Conservation (phyloP, 1,140 invertebrate genomes). For the Dreissena polymorpha region DNA sequence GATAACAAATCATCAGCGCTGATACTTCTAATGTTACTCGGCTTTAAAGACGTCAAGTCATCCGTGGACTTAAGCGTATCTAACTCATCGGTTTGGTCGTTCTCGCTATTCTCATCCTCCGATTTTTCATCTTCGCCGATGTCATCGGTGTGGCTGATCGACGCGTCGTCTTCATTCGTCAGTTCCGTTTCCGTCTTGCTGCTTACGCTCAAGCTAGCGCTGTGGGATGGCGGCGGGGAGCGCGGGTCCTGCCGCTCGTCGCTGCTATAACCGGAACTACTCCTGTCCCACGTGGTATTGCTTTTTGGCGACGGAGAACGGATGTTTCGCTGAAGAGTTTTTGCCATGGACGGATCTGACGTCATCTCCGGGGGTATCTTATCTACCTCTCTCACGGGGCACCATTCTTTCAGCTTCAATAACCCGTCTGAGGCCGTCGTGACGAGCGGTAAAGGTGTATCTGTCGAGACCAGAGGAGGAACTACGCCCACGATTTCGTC, state of each 20-base stretch:
- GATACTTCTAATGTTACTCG: neutral
- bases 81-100: neutral
- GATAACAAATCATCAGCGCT: neutral
- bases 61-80: neutral
- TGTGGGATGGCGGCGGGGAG: constrained; percentile 36
- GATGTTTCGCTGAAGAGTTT: constrained; percentile 21
- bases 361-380: constrained; percentile 34
- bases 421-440: constrained; percentile 18
- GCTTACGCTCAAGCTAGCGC: constrained; percentile 22
- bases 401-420: constrained; percentile 47
- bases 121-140: constrained; percentile 9
- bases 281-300: constrained; percentile 48
- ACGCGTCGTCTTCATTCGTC: constrained; percentile 30
- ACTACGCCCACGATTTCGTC: neutral
- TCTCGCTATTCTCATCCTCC: constrained; percentile 27
- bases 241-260: constrained; percentile 43
- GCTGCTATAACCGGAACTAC: constrained; percentile 53
- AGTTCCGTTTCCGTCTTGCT: constrained; percentile 32
- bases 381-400: constrained; percentile 25
- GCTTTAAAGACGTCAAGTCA: neutral
- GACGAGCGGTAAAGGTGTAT: neutral
- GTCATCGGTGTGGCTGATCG: constrained; percentile 6
- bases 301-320: constrained; percentile 52
- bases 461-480: neutral
- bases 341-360: neutral